Conservation (phyloP, 2,797 vertebrate genomes). For the Lepus oiostolus region DNA sequence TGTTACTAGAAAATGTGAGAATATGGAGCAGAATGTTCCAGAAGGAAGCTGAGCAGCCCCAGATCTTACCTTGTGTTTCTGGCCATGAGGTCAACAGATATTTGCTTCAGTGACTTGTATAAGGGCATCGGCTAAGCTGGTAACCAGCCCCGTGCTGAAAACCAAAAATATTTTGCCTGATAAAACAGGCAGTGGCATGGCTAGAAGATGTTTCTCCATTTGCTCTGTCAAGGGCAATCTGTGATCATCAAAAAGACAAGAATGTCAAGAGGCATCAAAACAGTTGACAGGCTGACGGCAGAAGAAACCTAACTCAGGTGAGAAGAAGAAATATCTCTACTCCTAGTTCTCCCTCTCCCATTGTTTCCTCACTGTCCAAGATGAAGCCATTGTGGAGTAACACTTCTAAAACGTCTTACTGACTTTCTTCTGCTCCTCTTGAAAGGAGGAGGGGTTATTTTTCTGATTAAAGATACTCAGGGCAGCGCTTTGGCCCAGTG, state of each 20-base stretch:
- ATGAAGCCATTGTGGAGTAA: neutral
- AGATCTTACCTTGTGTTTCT: neutral
- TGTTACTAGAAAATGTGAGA: conserved; percentile 61
- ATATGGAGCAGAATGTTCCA: neutral
- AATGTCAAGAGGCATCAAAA: neutral
- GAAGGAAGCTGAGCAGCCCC: neutral
- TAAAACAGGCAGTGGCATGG: neutral
- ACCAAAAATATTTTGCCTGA: neutral
- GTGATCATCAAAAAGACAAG: neutral
- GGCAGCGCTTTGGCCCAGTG: no score
- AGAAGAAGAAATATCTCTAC: neutral
- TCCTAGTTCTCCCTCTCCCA: neutral
- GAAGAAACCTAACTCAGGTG: neutral
- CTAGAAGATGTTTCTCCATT: neutral
- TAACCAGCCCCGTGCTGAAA: neutral
- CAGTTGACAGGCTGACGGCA: neutral
- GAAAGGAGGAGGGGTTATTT: neutral
- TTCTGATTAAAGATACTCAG: neutral
- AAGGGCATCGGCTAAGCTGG: neutral
- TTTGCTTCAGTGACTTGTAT: neutral
- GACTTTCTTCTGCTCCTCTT: neutral
- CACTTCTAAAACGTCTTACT: conserved; percentile 8
- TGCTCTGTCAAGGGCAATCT: no score
- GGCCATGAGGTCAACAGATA: neutral
- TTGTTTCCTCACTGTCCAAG: neutral